Percentiles rank a stretch among this genome's conserved stretches.
phyloP scores from a whole-genome alignment of 2,888 invertebrate species.

The Crematogaster levior region DNA sequence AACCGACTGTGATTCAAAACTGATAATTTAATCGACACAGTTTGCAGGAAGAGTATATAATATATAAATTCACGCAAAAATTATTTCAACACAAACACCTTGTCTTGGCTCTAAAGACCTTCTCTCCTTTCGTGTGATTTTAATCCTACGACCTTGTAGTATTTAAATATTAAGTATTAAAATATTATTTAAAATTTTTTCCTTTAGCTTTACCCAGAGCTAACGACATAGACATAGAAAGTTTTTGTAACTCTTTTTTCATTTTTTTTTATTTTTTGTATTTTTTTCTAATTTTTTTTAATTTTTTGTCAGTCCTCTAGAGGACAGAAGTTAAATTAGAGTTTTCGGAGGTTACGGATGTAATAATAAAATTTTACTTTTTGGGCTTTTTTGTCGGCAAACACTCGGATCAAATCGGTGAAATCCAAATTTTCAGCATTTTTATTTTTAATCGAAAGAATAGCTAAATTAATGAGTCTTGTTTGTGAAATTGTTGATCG shows the following conservation, averaged over 20 bases:
- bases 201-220: conserved; percentile 18
- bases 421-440: conserved; percentile 72
- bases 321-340: not conserved
- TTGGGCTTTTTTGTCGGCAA: conserved; percentile 71
- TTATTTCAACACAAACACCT: too few species aligned
- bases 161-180: too few species aligned
- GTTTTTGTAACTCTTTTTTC: conserved; percentile 11
- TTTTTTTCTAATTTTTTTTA: too few species aligned
- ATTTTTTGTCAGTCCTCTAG: not conserved
- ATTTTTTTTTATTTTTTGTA: too few species aligned
- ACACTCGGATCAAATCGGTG: conserved; percentile 70
- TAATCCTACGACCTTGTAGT: too few species aligned
- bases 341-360: not conserved
- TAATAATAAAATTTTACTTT: conserved; percentile 67
- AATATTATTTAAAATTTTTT: too few species aligned
- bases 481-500: conserved; percentile 59
- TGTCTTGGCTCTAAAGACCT: too few species aligned
- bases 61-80: too few species aligned
- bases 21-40: too few species aligned
- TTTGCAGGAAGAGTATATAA: too few species aligned
- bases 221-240: conserved; percentile 33
- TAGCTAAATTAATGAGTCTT: conserved; percentile 54
- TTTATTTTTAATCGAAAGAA: conserved; percentile 76
- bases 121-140: too few species aligned
- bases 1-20: too few species aligned